Conservation (phyloP, 2,888 invertebrate genomes). For the Ypsolopha scabrella region DNA sequence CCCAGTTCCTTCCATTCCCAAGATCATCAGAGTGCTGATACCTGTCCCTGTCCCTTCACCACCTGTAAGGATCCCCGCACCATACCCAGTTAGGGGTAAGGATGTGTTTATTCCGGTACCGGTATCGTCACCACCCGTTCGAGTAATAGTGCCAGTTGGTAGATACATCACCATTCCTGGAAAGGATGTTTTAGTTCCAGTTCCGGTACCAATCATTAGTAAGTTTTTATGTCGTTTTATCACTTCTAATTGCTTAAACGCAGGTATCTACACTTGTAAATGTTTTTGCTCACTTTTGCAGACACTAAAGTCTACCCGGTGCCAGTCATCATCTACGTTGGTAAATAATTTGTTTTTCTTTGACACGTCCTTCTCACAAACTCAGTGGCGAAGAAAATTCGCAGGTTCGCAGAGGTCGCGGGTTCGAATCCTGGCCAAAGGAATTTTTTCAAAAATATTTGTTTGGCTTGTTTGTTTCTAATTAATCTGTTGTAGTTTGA, state of each 20-base stretch:
- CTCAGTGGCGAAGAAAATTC: no score
- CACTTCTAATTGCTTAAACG: no score
- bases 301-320: slow-evolving; percentile 33
- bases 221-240: slow-evolving; percentile 13
- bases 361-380: no score
- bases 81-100: slow-evolving; percentile 5
- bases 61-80: slow-evolving; percentile 6
- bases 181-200: slow-evolving; percentile 27
- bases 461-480: no score
- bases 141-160: slow-evolving; percentile 31
- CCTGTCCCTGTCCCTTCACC: slow-evolving; percentile 23
- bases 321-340: slow-evolving; percentile 36
- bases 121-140: slow-evolving; percentile 30
- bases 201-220: slow-evolving; percentile 33
- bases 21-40: slow-evolving; percentile 19
- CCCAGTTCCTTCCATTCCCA: slow-evolving; percentile 31
- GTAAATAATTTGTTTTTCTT: slow-evolving; percentile 18
- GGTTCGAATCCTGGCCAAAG: no score
- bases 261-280: neutral
- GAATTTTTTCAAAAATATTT: no score
- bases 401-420: no score
- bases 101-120: slow-evolving; percentile 25
- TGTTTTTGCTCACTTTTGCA: slow-evolving; percentile 18
- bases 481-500: no score
- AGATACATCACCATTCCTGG: slow-evolving; percentile 37